phyloP scores from a whole-genome alignment of 2,113 vertebrate species.

The Pica pica region DNA sequence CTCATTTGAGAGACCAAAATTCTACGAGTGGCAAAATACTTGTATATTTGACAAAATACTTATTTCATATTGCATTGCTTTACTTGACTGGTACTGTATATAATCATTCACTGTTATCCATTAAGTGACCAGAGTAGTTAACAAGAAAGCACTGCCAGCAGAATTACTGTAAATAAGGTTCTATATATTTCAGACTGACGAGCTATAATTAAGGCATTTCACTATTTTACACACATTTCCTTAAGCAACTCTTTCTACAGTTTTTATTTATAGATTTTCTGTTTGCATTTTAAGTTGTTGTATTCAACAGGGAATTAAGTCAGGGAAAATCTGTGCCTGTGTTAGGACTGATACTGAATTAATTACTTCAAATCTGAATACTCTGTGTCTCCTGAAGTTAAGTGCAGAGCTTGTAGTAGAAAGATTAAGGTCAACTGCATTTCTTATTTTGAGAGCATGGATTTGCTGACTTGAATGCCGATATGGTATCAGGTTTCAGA shows the following conservation, averaged over 20 bases:
- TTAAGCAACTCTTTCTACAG: slow-evolving; percentile 30
- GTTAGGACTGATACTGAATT: slow-evolving; percentile 54
- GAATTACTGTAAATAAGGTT: slow-evolving; percentile 52
- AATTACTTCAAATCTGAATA: slow-evolving; percentile 77
- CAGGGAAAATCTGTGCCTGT: slow-evolving; percentile 40
- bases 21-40: neutral
- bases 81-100: slow-evolving; percentile 7
- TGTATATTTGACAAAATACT: slow-evolving; percentile 15
- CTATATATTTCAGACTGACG: slow-evolving; percentile 25
- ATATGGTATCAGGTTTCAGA: neutral
- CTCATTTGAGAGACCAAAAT: slow-evolving; percentile 11
- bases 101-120: slow-evolving; percentile 48
- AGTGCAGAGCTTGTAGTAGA: neutral
- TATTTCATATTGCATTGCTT: neutral
- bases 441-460: neutral
- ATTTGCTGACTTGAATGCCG: slow-evolving; percentile 11
- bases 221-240: slow-evolving; percentile 50
- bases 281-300: slow-evolving; percentile 57
- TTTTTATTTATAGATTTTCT: slow-evolving; percentile 62
- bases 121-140: slow-evolving; percentile 42
- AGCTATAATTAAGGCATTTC: slow-evolving; percentile 60
- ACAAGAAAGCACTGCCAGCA: slow-evolving; percentile 26
- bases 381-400: slow-evolving; percentile 70
- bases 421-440: slow-evolving; percentile 73
- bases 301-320: slow-evolving; percentile 51